Evolutionary conservation across 1,140 invertebrate species (phyloP), one percentile per base, ranked within the genome.

Genomic region (Zaprionus africanus): DNA sequence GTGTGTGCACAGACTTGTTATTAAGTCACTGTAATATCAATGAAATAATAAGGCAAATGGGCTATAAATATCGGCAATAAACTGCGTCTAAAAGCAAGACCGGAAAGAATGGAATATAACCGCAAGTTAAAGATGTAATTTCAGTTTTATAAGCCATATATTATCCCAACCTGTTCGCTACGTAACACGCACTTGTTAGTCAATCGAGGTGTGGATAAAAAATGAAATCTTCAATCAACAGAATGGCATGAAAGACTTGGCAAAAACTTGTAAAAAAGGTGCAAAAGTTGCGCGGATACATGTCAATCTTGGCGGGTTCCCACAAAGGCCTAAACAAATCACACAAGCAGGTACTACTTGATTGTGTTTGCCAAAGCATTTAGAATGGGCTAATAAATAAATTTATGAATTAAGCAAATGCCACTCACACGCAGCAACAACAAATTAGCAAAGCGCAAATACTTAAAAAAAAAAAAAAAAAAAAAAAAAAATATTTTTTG

Each of bases 331-430:
- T 51, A 41, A 38, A 28, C 15, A 76, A 58, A 28, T 11, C 31
- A 22, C 13, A 71, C 43, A 70, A 57, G 54, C 61, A 76, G 24
- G 41, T 9, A 46, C 38, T 46, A 67, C 58, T 67, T 73, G 38
- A 34, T 38, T 43, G 49, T 77, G 31, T 77, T 73, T 73, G 62
- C 70, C 11, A 43, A 59, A 58, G 57, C 58, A 51, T 43, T 77
- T 77, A 67, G 61, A 57, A 43, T 53, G 53, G 26, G 56, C 26
- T 76, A 76, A 76, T 71, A 76, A 64, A 71, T 22, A 64, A 54
- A 57, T 73, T 73, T 58, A 67, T 67, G 63, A 77, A 67, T 73
- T 51, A 57, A n/a, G 13, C 38, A 56, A 71, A 71, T 65, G 61
- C 57, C 38, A 57, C 15, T 72, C 74, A 46, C 68, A 76, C 68